Evolutionary conservation across 2,797 vertebrate species (phyloP).

Genomic region (Gouania willdenowi): DNA sequence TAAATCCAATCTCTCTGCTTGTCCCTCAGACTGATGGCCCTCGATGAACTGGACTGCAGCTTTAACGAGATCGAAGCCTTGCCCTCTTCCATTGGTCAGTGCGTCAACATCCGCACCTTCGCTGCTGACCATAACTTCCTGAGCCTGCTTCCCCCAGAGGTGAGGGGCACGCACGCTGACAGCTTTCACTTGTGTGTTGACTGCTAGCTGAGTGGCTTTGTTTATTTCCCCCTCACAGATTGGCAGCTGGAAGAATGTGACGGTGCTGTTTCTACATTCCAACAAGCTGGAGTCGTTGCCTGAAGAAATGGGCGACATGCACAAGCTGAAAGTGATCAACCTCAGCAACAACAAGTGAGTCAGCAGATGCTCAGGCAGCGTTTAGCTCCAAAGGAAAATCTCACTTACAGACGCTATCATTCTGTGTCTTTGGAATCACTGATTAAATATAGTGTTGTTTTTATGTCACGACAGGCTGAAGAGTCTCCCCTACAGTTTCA

Average conservation of each 20-base stretch:
- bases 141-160: conserved; percentile 88
- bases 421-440: too few relatives aligned
- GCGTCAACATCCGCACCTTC: conserved; percentile 87
- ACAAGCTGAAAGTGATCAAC: conserved; percentile 95
- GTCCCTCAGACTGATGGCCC: conserved; percentile 79
- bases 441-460: conserved; percentile 10
- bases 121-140: conserved; percentile 98
- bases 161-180: too few relatives aligned
- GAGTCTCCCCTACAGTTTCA: conserved; percentile 95
- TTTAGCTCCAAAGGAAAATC: too few relatives aligned
- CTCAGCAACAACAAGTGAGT: conserved; percentile 93
- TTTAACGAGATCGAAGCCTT: conserved; percentile 96
- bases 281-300: conserved; percentile 94
- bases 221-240: conserved; percentile 69
- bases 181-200: too few relatives aligned
- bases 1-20: too few relatives aligned
- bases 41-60: conserved; percentile 96
- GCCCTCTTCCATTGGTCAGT: conserved; percentile 87
- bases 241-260: conserved; percentile 90
- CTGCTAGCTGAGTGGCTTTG: background rate
- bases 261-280: conserved; percentile 94
- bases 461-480: conserved; percentile 77
- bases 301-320: conserved; percentile 98
- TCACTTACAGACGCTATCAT: too few relatives aligned
- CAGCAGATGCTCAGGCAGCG: background rate